Evolutionary conservation across 2,888 invertebrate species (phyloP), one percentile per base, ranked within the genome.

Genomic region (Nomada fucata): DNA sequence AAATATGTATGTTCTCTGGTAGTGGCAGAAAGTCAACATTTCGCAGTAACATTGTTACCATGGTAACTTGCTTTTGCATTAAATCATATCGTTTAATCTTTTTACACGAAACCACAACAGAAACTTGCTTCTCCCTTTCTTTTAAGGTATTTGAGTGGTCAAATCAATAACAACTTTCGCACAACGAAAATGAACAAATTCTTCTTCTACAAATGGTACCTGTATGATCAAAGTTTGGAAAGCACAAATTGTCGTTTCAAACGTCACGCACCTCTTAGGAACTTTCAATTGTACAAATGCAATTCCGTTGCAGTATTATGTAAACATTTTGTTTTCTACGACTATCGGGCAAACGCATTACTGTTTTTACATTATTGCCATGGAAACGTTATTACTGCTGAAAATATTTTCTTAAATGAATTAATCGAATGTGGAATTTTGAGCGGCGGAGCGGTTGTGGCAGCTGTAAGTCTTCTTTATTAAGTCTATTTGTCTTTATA

Each of bases 351-450:
- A 87, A 77, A 78, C 82, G 50, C 71, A 60, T 79, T 84, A 82
- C 79, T 76, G 76, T 70, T 76, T 72, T 74, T 76, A 84, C 50
- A 82, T 87, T 87, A 86, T 85, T 88, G 85, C 88, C 88, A 88
- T 88, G 88, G 88, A 85, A 88, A 88, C 86, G 77, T 88, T 86
- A 88, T 88, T 88, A 88, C 88, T 88, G 88, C 88, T 85, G 79
- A 88, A 83, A 83, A 85, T 81, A 88, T 83, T 69, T 78, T 78
- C 64, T 55, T 29, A 82, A 88, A 88, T 61, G 61, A 83, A 73
- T 84, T 55, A 65, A 83, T 65, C 73, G 67, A 75, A 67, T 75
- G 65, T 81, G 76, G 63, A 83, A 76, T 71, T 76, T 88, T 80
- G 78, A 88, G 88, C 83, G 78, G 86, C 83, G 77, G 85, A 88